phyloP scores from a whole-genome alignment of 2,113 vertebrate genomes.

The Ptilonorhynchus violaceus region DNA sequence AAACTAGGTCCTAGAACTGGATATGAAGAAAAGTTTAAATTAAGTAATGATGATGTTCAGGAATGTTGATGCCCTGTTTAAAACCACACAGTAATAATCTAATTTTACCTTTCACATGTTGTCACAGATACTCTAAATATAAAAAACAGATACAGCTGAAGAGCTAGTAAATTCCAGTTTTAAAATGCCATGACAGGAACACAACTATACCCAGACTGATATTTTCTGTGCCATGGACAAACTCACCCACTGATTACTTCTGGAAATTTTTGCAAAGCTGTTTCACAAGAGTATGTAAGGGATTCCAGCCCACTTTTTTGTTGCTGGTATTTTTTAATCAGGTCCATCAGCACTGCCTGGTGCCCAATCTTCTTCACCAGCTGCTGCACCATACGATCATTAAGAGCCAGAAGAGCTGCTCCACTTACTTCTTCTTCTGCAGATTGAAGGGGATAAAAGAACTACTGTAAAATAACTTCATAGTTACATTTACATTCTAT shows the following conservation, averaged over 20 bases:
- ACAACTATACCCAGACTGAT: neutral
- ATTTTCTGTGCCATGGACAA: neutral
- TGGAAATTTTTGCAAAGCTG: neutral
- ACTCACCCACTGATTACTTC: slow-evolving; percentile 57
- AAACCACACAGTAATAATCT: neutral
- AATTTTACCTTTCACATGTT: neutral
- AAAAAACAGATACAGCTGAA: neutral
- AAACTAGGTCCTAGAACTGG: neutral
- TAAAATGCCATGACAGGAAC: neutral
- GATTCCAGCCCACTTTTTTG: neutral
- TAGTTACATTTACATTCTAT: neutral
- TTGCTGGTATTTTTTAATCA: slow-evolving; percentile 70
- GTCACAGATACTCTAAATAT: neutral
- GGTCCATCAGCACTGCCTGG: slow-evolving; percentile 74
- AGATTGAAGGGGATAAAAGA: neutral
- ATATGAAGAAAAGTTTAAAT: neutral
- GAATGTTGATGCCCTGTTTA: neutral
- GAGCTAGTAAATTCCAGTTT: neutral
- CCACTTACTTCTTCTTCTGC: slow-evolving; percentile 76
- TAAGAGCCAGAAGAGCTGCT: slow-evolving; percentile 71
- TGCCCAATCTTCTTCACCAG: slow-evolving; percentile 78
- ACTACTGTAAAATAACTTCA: neutral
- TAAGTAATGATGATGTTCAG: neutral
- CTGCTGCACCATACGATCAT: slow-evolving; percentile 76
- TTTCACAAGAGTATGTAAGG: neutral